These are phyloP conservation scores for Terrapene triunguis DNA, from an alignment of 2,113 vertebrate genomes.

Conservation along the genomic window DNA sequence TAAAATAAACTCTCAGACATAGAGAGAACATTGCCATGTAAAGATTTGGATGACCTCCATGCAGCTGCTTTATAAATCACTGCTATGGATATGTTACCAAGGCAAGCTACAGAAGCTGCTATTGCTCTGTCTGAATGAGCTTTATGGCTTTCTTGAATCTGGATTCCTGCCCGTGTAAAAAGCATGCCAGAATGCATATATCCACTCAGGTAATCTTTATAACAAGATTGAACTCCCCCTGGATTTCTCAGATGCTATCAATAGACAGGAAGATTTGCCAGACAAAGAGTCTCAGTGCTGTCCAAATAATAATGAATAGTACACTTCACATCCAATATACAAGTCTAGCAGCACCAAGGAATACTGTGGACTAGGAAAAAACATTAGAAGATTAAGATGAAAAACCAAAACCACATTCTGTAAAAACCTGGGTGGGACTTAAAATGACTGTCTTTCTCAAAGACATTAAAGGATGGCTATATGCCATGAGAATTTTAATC, in stretches of 20 bases:
- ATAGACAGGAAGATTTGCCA: neutral
- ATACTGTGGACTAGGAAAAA: neutral
- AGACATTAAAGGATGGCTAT: neutral
- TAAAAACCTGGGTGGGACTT: slow-evolving; percentile 8
- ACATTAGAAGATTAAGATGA: neutral
- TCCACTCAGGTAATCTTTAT: neutral
- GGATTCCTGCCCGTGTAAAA: neutral
- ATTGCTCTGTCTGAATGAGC: neutral
- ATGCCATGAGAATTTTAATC: slow-evolving; percentile 55
- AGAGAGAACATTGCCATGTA: neutral
- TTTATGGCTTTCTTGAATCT: neutral
- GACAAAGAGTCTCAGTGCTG: neutral
- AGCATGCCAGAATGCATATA: neutral
- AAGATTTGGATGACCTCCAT: neutral
- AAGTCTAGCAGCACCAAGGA: neutral
- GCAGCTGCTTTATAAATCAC: neutral
- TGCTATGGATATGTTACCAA: neutral
- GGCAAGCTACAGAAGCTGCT: neutral
- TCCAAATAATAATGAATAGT: neutral
- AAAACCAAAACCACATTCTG: neutral
- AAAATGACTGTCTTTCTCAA: slow-evolving; percentile 13
- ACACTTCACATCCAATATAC: slow-evolving; percentile 14
- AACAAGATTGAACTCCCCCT: neutral
- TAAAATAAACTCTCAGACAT: neutral
- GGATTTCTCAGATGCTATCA: neutral